Conservation (phyloP, 2,888 invertebrate species). For the Parasteatoda lunata region DNA sequence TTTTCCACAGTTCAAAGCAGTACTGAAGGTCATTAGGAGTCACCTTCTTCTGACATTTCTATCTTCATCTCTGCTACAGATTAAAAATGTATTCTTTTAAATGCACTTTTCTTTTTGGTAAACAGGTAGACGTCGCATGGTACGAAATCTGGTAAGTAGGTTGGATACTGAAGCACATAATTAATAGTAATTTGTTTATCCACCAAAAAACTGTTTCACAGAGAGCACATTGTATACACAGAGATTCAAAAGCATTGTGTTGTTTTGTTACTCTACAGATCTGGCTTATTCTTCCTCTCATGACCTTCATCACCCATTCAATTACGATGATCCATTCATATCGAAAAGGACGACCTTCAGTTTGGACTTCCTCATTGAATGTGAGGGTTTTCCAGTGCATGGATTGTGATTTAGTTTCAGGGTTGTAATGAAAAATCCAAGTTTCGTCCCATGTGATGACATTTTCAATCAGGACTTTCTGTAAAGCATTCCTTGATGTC, state of each 20-base stretch:
- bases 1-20: background rate
- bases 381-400: constrained; percentile 12
- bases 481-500: background rate
- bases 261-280: background rate
- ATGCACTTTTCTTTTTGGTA: background rate
- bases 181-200: background rate
- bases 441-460: background rate
- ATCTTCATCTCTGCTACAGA: background rate
- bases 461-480: constrained; percentile 2
- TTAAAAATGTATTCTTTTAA: background rate
- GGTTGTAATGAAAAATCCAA: background rate
- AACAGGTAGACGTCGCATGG: background rate
- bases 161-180: background rate
- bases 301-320: background rate
- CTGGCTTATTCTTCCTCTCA: background rate
- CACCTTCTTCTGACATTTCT: background rate
- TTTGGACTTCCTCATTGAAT: constrained; percentile 24
- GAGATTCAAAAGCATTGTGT: background rate
- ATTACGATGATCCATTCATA: constrained; percentile 6
- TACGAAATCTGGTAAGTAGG: background rate
- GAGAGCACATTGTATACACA: background rate
- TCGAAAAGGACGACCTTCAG: constrained; percentile 48
- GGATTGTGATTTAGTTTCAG: constrained; percentile 23
- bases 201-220: background rate
- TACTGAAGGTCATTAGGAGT: background rate